Conservation (phyloP, 1,140 invertebrate species). For the Wasmannia auropunctata region DNA sequence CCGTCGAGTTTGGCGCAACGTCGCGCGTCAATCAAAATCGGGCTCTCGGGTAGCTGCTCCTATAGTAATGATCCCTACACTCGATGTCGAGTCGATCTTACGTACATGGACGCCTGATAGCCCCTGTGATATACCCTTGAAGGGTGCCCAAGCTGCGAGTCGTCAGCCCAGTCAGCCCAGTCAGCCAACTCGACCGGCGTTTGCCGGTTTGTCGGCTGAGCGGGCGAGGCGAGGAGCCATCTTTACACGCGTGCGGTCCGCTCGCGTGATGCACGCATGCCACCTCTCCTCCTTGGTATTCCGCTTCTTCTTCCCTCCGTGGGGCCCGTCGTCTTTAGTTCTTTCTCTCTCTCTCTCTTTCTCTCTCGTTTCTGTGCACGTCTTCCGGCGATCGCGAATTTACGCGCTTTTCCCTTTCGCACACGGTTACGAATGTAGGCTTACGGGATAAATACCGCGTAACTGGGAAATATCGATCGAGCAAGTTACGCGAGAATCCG, state of each 20-base stretch:
- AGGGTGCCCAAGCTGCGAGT: slow-evolving; percentile 63
- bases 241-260: slow-evolving; percentile 82
- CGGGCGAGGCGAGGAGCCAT: slow-evolving; percentile 70
- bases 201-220: slow-evolving; percentile 60
- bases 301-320: slow-evolving; percentile 18
- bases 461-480: slow-evolving; percentile 31
- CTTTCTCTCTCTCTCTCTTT: not conserved
- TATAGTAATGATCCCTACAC: slow-evolving; percentile 74
- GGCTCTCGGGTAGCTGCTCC: slow-evolving; percentile 63
- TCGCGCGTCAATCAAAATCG: slow-evolving; percentile 82
- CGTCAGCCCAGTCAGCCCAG: slow-evolving; percentile 65
- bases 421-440: slow-evolving; percentile 13
- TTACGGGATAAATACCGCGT: slow-evolving; percentile 61
- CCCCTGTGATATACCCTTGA: slow-evolving; percentile 69
- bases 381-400: slow-evolving; percentile 29
- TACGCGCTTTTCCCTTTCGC: slow-evolving; percentile 54
- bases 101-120: slow-evolving; percentile 74
- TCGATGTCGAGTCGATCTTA: slow-evolving; percentile 77
- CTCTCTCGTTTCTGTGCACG: not conserved
- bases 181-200: slow-evolving; percentile 57
- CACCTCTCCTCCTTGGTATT: slow-evolving; percentile 55
- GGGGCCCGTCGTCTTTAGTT: not conserved
- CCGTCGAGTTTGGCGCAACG: slow-evolving; percentile 80
- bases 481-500: slow-evolving; percentile 42
- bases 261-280: slow-evolving; percentile 81